These are phyloP conservation scores for Sebastes cheni DNA, from an alignment of 2,797 vertebrate genomes.

Conservation along the genomic window DNA sequence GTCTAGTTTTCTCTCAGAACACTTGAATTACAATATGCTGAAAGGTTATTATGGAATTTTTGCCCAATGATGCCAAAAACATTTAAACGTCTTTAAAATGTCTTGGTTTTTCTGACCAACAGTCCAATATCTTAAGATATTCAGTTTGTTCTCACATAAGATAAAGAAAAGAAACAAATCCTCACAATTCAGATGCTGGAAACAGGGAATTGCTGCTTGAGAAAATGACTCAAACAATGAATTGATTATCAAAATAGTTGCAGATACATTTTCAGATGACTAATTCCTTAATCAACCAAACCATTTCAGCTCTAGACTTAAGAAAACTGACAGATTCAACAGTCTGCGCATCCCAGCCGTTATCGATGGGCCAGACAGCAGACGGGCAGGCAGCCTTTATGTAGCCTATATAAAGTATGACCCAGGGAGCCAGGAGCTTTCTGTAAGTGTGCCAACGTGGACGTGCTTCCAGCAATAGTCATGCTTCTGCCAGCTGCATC, in stretches of 20 bases:
- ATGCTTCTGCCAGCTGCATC: slow-evolving; percentile 81
- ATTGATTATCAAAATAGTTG: not conserved
- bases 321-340: slow-evolving; percentile 6
- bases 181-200: not conserved
- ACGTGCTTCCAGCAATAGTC: slow-evolving; percentile 79
- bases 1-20: too few relatives aligned
- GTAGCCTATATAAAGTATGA: slow-evolving; percentile 78
- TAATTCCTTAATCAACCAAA: not conserved
- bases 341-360: slow-evolving; percentile 41
- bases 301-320: not conserved
- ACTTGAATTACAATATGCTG: too few relatives aligned
- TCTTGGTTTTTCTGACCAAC: not conserved
- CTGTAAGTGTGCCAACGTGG: slow-evolving; percentile 79
- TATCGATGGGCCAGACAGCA: slow-evolving; percentile 73
- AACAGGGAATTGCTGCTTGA: not conserved
- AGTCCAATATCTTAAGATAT: not conserved
- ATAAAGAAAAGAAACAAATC: not conserved
- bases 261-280: not conserved
- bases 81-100: too few relatives aligned
- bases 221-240: not conserved
- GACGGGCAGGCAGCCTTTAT: slow-evolving; percentile 71
- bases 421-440: slow-evolving; percentile 77
- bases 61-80: too few relatives aligned
- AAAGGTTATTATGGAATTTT: too few relatives aligned
- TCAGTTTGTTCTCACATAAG: not conserved